A percentile compares a stretch with the other conserved stretches of the same genome.
phyloP scores from a whole-genome alignment of 2,797 vertebrate genomes.

The Diglossa cyanea region DNA sequence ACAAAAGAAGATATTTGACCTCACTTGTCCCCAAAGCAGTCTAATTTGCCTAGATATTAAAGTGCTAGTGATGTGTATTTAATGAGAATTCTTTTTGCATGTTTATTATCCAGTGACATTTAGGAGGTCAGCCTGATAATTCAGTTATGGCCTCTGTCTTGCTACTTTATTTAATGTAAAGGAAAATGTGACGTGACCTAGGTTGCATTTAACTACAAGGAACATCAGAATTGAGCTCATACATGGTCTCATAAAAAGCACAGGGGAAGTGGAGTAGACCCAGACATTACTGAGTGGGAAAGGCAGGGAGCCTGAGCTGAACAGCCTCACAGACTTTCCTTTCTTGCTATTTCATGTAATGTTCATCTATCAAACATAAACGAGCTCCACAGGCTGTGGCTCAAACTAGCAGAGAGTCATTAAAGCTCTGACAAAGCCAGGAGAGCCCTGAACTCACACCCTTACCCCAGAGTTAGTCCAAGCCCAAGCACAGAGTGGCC shows the following conservation, averaged over 20 bases:
- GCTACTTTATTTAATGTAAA: conserved; percentile 32
- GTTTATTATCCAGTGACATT: conserved; percentile 71
- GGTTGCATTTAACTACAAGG: conserved; percentile 16
- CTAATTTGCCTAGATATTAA: conserved; percentile 67
- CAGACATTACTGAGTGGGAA: not conserved
- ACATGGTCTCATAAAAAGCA: not conserved
- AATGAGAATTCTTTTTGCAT: conserved; percentile 64
- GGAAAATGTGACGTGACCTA: conserved; percentile 20
- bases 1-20: conserved; percentile 68
- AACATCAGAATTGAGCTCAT: not conserved
- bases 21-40: conserved; percentile 63
- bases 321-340: not conserved
- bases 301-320: not conserved
- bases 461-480: not conserved
- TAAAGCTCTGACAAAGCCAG: not conserved
- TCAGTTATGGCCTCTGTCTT: conserved; percentile 26
- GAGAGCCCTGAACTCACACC: not conserved
- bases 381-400: not conserved
- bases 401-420: not conserved
- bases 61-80: conserved; percentile 57
- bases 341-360: not conserved
- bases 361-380: not conserved
- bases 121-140: conserved; percentile 63
- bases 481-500: not conserved
- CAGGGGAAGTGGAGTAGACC: not conserved